These are phyloP conservation scores for Chrysemys picta DNA, from an alignment of 2,113 vertebrate species.

Conservation along the genomic window DNA sequence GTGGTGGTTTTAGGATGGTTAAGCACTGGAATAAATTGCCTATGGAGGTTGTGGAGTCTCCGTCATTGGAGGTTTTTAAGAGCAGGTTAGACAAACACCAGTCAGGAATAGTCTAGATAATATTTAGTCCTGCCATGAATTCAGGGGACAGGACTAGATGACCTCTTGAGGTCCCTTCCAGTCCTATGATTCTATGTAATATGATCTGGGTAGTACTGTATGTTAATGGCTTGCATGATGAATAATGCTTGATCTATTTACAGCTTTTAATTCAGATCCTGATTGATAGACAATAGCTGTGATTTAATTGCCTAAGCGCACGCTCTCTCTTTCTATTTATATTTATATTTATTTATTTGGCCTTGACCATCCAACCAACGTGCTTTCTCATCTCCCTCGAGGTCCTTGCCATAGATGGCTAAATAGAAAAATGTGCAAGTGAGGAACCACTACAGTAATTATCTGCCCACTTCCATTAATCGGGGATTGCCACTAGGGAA, in stretches of 20 bases:
- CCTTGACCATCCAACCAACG: neutral
- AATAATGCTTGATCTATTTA: fast-evolving
- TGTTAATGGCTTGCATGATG: neutral
- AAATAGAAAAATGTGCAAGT: neutral
- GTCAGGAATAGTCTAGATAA: too few species aligned
- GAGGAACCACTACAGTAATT: neutral
- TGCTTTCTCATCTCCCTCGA: neutral
- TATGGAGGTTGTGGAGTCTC: too few species aligned
- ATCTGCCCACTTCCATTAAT: neutral
- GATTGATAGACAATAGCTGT: neutral
- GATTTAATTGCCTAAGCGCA: neutral
- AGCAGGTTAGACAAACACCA: too few species aligned
- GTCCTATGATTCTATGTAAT: fast-evolving
- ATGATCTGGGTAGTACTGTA: fast-evolving
- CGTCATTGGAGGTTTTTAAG: too few species aligned
- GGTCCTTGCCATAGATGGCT: neutral
- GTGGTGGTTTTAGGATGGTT: too few species aligned
- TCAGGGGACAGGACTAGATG: too few species aligned
- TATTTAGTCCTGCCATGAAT: too few species aligned
- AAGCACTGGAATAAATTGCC: too few species aligned
- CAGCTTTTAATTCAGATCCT: neutral
- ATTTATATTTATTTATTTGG: neutral
- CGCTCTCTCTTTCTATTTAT: too few species aligned
- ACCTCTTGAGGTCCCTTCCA: too few species aligned
- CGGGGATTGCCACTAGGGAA: neutral